phyloP scores from a whole-genome alignment of 1,140 invertebrate genomes.

The Apolygus lucorum region DNA sequence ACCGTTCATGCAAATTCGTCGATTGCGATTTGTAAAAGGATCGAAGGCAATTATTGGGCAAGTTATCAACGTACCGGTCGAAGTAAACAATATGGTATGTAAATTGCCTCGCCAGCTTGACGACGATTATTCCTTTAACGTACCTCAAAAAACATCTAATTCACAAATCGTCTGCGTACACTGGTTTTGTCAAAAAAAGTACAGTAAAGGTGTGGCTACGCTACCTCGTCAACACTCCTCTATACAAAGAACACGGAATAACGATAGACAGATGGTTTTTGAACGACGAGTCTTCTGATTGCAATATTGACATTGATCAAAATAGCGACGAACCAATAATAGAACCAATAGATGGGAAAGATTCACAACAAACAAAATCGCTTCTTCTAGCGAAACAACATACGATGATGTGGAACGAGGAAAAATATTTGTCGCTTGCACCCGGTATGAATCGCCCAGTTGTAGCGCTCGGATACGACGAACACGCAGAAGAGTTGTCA shows the following conservation, averaged over 20 bases:
- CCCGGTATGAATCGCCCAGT: constrained; percentile 32
- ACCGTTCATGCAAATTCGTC: background rate
- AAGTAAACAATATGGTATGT: background rate
- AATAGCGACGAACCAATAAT: background rate
- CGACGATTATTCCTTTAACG: background rate
- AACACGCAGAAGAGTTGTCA: constrained; percentile 38
- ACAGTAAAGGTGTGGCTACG: background rate
- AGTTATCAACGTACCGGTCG: constrained; percentile 1
- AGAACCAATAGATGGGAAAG: background rate
- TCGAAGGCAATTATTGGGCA: background rate
- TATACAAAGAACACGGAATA: background rate
- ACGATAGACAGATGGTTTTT: no score
- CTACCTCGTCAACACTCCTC: background rate
- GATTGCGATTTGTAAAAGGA: background rate
- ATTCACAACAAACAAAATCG: constrained; percentile 28
- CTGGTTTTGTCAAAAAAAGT: background rate
- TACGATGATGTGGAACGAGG: constrained; percentile 37
- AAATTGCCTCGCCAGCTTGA: background rate
- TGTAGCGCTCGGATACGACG: constrained; percentile 34
- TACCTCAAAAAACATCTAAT: constrained; percentile 19
- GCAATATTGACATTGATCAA: no score
- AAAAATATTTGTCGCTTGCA: constrained; percentile 35
- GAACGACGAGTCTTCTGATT: no score
- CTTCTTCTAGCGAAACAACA: constrained; percentile 35
- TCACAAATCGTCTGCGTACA: constrained; percentile 24